Evolutionary conservation across 2,888 invertebrate genomes (phyloP), one percentile per base, ranked within the genome.

Genomic region (Latheticus oryzae): DNA sequence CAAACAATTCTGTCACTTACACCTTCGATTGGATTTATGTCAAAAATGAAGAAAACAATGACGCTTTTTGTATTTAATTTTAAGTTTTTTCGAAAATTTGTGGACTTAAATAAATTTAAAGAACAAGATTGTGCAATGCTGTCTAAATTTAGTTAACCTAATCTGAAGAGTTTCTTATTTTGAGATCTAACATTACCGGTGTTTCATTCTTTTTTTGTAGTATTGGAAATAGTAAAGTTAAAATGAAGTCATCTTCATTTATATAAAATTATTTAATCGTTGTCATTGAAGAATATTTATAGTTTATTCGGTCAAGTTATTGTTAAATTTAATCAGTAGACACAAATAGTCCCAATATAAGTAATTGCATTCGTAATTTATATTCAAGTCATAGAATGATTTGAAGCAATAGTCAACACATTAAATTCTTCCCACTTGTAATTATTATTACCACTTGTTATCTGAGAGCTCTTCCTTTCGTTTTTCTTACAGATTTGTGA

Each of bases 231-330:
- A n/a, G 21, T 15, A 11, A 21, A 19, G 7, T 45, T 47, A 21
- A 24, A 43, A 50, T 58, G 52, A 58, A 58, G 47, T 58, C 58
- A 58, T 58, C 58, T 5, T 47, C 47, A 58, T 58, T 58, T 53
- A 21, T 19, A 11, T 33, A 7, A 40, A 52, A 40, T 40, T 40
- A 43, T 42, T 28, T 15, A 50, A 42, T 45, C 7, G 40, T 42
- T 50, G 42, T 35, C 42, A 40, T 24, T 17, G 48, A 40, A 26
- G 7, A n/a, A 15, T 43, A 30, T 56, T 45, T 51, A 52, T 58
- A 38, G 23, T 51, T 51, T 57, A 47, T 58, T 58, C 33, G 11
- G 13, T 15, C 23, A 55, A 59, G 42, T 19, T 59, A 23, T 43
- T 55, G 50, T 42, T 45, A 43, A 50, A 58, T 33, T 53, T 52